Base-by-base conservation (phyloP, 2,888 invertebrate species). In the Andrena trimmerana region DNA sequence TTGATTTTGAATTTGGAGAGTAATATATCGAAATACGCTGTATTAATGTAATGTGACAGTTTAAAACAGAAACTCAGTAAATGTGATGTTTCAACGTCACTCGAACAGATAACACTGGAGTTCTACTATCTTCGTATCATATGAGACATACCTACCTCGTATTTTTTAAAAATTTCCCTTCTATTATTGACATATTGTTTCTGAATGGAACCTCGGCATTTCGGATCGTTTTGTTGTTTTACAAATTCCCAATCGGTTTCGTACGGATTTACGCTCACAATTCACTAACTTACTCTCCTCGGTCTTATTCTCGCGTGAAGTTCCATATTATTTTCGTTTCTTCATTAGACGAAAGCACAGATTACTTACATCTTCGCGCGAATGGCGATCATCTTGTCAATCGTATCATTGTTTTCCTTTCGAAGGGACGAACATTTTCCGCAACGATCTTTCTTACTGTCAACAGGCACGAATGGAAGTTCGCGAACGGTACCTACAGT, bases 151-250 rank as follows among this genome's bases (percentile, higher is more conserved):
- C 78, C 78, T 65, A 78, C 78, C 78, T 65, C 59, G 54, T 57
- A 8, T 24, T 63, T 8, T 16, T 77, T 24, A 70, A 77, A 75
- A 27, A 42, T 33, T 63, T 42, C 7, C 42, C 42, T 57, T 52
- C 16, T 27, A 50, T 62, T 36, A 71, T 29, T 78, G 59, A 72
- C 78, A 83, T 84, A 27, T 71, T 54, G 63, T 63, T 72, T 71
- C 57, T 29, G 24, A n/a, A 52, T 75, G 59, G 72, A 83, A 83
- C 78, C 72, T 84, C 65, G 20, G 36, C 83, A 78, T 84, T 42
- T 62, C 24, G 24, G 2, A 63, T 67, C 36, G 33, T 10, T 8
- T 42, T 68, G 20, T 42, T 79, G 31, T 29, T 57, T 4, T 36
- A 72, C 42, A 42, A 42, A 42, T 48, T 42, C 8, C 27, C 0